Percentiles rank a stretch among this genome's conserved stretches.
Evolutionary conservation across 1,140 invertebrate species (phyloP).

Genomic region (Bombus vancouverensis): DNA sequence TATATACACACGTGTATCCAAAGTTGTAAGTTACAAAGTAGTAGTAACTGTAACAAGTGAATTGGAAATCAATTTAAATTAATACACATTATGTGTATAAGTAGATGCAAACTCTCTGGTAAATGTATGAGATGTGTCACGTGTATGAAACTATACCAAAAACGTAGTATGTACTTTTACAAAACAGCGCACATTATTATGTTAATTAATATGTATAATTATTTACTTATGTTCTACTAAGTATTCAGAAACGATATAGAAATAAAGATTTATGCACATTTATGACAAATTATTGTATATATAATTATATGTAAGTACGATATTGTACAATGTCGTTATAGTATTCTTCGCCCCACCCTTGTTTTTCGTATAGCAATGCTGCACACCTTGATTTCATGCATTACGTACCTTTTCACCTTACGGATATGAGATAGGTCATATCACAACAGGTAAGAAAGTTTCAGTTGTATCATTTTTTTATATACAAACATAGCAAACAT

Average conservation of each 20-base stretch:
- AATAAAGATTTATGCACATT: not conserved
- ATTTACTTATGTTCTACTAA: not conserved
- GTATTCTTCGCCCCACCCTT: constrained; percentile 49
- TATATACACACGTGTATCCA: not conserved
- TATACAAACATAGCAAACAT: constrained; percentile 4
- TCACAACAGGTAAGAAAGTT: constrained; percentile 58
- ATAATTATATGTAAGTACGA: constrained; percentile 7
- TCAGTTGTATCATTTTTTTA: constrained; percentile 1
- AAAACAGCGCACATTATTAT: not conserved
- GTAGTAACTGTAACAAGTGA: constrained; percentile 12
- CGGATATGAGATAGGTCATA: constrained; percentile 63
- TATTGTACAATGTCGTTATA: constrained; percentile 21
- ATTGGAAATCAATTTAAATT: not conserved
- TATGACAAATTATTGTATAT: constrained; percentile 13
- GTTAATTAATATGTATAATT: not conserved
- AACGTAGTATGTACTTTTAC: not conserved
- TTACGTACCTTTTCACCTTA: constrained; percentile 60
- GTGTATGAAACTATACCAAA: constrained; percentile 3
- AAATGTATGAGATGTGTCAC: not conserved
- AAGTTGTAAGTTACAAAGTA: not conserved
- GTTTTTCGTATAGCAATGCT: constrained; percentile 52
- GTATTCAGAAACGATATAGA: not conserved
- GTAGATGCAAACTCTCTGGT: too few species aligned
- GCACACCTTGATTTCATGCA: constrained; percentile 67
- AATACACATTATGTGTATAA: too few species aligned